These are phyloP conservation scores for Malacosoma neustria DNA, from an alignment of 2,888 invertebrate genomes.

Conservation along the genomic window DNA sequence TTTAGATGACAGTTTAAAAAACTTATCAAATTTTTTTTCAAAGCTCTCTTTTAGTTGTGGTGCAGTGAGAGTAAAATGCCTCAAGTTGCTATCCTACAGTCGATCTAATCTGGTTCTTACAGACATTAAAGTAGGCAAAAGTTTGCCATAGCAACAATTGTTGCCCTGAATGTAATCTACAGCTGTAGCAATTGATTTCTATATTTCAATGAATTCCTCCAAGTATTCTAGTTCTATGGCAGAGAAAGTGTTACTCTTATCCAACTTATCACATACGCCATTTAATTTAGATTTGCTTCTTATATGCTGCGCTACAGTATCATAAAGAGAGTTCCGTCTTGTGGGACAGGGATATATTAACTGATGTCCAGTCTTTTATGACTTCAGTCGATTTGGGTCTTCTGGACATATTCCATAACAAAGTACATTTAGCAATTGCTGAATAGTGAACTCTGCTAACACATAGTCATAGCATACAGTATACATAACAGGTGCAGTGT, in stretches of 20 bases:
- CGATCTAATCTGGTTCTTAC: constrained; percentile 2
- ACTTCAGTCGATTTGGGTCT: constrained; percentile 5
- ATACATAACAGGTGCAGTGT: no score
- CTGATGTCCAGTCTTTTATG: constrained; percentile 2
- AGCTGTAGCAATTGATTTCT: not conserved
- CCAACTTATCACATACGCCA: constrained; percentile 6
- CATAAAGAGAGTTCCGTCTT: constrained; percentile 6
- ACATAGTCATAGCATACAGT: no score
- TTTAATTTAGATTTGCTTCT: constrained; percentile 6
- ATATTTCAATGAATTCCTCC: constrained; percentile 5
- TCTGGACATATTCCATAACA: constrained; percentile 6
- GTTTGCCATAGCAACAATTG: constrained; percentile 5
- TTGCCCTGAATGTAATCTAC: not conserved
- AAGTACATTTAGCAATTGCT: constrained; percentile 3
- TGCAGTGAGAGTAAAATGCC: constrained; percentile 4
- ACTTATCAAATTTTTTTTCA: constrained; percentile 6
- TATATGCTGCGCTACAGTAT: constrained; percentile 4
- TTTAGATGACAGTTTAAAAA: constrained; percentile 3
- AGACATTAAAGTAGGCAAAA: constrained; percentile 2
- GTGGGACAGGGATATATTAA: constrained; percentile 5
- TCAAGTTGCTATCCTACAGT: constrained; percentile 3
- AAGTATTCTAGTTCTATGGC: constrained; percentile 7
- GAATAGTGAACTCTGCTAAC: constrained; percentile 3
- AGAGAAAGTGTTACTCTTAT: constrained; percentile 5
- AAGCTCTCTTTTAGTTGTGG: constrained; percentile 1